Conservation (phyloP, 2,113 vertebrate genomes). For the Callaeas wilsoni region DNA sequence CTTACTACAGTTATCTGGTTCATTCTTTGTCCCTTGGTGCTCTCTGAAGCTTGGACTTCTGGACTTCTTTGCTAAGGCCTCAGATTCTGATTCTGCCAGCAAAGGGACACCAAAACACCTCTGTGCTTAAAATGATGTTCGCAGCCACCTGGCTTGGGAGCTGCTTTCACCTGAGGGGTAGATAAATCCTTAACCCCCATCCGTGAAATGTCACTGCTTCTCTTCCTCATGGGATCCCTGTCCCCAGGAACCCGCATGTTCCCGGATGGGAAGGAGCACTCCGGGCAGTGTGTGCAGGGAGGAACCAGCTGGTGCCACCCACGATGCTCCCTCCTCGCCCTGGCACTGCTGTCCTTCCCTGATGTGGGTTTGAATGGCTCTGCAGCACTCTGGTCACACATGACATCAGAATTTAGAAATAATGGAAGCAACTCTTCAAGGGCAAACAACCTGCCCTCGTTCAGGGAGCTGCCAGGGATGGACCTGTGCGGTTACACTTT, state of each 20-base stretch:
- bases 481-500: not conserved
- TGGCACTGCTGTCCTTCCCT: not conserved
- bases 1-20: not conserved
- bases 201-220: not conserved
- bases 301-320: fast-evolving
- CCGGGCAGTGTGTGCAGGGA: not conserved
- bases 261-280: not conserved
- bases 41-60: not conserved
- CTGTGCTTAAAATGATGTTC: fast-evolving
- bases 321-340: not conserved
- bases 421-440: not conserved
- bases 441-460: not conserved
- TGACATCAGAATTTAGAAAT: not conserved
- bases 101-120: not conserved
- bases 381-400: not conserved
- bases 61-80: not conserved
- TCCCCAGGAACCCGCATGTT: not conserved
- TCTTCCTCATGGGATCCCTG: not conserved
- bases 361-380: not conserved
- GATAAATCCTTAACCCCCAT: not conserved
- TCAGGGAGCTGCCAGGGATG: not conserved
- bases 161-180: not conserved
- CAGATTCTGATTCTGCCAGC: not conserved
- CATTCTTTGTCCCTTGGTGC: not conserved
- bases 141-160: not conserved